A percentile compares a stretch with the other conserved stretches of the same genome.
Evolutionary conservation across 2,888 invertebrate species (phyloP).

Genomic region (Mactromeris polynyma): DNA sequence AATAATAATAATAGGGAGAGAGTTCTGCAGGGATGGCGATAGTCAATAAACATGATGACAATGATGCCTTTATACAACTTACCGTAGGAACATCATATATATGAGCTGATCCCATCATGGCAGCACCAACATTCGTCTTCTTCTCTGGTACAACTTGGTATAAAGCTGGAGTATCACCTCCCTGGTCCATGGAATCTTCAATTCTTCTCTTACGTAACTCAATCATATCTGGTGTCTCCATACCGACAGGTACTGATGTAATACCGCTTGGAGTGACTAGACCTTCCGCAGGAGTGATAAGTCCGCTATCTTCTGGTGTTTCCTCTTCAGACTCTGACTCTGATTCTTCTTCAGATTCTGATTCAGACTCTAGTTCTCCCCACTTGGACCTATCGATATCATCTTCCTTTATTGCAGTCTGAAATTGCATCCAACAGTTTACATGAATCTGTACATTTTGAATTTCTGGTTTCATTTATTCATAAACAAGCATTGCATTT

Average conservation of each 20-base stretch:
- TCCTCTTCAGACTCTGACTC: constrained; percentile 88
- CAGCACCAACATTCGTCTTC: constrained; percentile 91
- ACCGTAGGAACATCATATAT: constrained; percentile 96
- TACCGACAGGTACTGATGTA: constrained; percentile 95
- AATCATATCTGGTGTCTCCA: constrained; percentile 99
- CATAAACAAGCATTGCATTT: no score
- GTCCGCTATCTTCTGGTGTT: constrained; percentile 92
- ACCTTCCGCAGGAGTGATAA: constrained; percentile 93
- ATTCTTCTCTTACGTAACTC: constrained; percentile 98
- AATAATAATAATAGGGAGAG: no score
- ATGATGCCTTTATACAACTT: constrained; percentile 71
- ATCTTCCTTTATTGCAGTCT: constrained; percentile 91
- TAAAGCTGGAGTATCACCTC: constrained; percentile 97
- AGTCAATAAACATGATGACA: no score
- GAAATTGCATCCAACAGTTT: neutral
- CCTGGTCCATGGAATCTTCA: constrained; percentile 97
- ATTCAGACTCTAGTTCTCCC: constrained; percentile 98
- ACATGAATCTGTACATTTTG: no score
- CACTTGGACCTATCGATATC: constrained; percentile 97
- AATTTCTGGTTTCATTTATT: no score
- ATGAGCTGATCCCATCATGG: constrained; percentile 98
- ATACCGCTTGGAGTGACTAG: constrained; percentile 98
- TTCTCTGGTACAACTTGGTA: constrained; percentile 98
- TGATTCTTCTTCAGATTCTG: constrained; percentile 89
- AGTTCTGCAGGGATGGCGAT: no score